Base-by-base conservation (phyloP, 23 tunicate species). In the Trididemnum nubilum region DNA sequence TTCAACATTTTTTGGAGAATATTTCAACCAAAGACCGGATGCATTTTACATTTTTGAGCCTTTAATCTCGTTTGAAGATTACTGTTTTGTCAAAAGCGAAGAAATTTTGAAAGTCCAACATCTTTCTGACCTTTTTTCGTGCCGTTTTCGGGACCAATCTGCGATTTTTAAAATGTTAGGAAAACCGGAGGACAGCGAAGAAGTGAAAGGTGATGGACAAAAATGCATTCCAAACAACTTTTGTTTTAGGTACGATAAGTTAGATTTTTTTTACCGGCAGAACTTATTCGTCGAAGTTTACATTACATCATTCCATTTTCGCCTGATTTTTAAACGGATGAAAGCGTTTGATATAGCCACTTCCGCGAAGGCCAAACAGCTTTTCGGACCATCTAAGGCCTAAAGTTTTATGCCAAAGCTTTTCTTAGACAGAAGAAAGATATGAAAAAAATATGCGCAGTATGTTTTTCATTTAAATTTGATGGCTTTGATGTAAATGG, bases 11-110 rank as follows among this genome's bases (percentile, higher is more conserved):
- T 71, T 85, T 25, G 91, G 97, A 27, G 80, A 91, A 75, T 58
- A 84, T 36, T 91, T 91, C 83, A 91, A 91, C 80, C 97, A 91
- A 74, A 75, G 83, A 26, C 80, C 86, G 0, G 91, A 91, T 33
- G 87, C 76, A 0, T 91, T 91, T 51, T 91, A 86, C 61, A 51
- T 86, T 37, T 91, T 81, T 50, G 97, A 91, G 77, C 97, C 97
- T 9, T 85, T 91, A 1, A 34, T 65, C 28, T 51, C 82, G 15
- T 82, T 85, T 52, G 84, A 69, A 2, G 34, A 26, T 27, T 34
- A 61, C 0, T 83, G 87, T 30, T 28, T n/a, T 35, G 39, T 4
- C 36, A 15, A 61, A 5, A 15, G 24, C 5, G 30, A 61, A 0
- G 79, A 72, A 21, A 51, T 59, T 1, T 66, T 49, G 1, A 71